phyloP scores from a whole-genome alignment of 2,888 invertebrate genomes.

The Callinectes sapidus region DNA sequence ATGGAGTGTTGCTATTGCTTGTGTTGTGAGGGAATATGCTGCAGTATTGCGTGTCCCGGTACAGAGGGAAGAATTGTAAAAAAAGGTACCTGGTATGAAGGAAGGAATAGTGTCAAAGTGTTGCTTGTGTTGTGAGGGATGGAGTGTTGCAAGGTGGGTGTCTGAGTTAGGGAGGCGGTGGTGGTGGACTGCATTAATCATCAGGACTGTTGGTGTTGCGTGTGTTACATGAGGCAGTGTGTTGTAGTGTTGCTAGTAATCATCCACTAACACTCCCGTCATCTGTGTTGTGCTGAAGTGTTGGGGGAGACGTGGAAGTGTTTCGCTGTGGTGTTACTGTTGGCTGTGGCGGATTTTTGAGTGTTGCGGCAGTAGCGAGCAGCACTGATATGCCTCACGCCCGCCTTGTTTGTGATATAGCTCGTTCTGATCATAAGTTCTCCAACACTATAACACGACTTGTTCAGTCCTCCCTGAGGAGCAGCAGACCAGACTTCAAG shows the following conservation, averaged over 20 bases:
- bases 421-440: background rate
- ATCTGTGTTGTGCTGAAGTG: background rate
- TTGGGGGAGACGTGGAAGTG: background rate
- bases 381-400: background rate
- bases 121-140: background rate
- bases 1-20: background rate
- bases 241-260: background rate
- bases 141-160: background rate
- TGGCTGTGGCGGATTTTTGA: background rate
- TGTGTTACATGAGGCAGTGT: background rate
- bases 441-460: background rate
- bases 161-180: background rate
- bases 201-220: background rate
- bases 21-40: background rate
- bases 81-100: background rate
- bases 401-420: background rate
- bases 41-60: background rate
- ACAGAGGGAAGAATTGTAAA: background rate
- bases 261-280: background rate
- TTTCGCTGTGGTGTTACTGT: background rate
- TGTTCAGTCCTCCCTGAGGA: background rate
- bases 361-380: background rate
- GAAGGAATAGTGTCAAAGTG: background rate
- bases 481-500: background rate
- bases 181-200: background rate